Evolutionary conservation across 2,888 invertebrate species (phyloP).

Genomic region (Drosophila fulvimacula): DNA sequence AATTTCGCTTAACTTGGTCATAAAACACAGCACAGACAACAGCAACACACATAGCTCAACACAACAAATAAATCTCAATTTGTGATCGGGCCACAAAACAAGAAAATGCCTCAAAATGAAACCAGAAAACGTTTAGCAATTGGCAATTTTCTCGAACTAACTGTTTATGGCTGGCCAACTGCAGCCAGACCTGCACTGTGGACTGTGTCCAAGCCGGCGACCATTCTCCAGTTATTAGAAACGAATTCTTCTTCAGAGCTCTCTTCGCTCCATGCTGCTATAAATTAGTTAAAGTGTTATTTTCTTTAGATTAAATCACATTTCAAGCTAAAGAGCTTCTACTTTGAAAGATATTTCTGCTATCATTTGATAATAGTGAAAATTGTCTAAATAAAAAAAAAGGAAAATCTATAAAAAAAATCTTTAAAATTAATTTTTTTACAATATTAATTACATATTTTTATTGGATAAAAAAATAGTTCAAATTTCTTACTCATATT

Average conservation of each 20-base stretch:
- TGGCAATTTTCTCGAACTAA: constrained; percentile 68
- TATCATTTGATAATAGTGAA: background rate
- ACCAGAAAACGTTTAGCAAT: constrained; percentile 67
- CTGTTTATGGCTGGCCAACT: constrained; percentile 61
- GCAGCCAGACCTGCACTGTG: constrained; percentile 22
- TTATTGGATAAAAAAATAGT: too few species aligned
- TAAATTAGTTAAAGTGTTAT: background rate
- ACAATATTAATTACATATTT: too few species aligned
- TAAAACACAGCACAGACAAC: constrained; percentile 59
- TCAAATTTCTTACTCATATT: too few species aligned
- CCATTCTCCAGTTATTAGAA: constrained; percentile 1
- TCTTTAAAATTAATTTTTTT: background rate
- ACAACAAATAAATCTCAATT: constrained; percentile 64
- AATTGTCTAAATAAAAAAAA: background rate
- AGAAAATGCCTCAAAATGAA: constrained; percentile 19
- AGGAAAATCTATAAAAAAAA: background rate
- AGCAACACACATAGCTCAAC: constrained; percentile 17
- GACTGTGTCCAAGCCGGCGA: constrained; percentile 20
- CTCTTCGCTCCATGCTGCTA: background rate
- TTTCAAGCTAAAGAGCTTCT: background rate
- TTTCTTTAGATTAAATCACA: background rate
- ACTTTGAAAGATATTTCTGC: background rate
- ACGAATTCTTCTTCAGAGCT: background rate
- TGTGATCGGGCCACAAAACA: constrained; percentile 51
- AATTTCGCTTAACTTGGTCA: constrained; percentile 75